A percentile compares a stretch with the other conserved stretches of the same genome.
Evolutionary conservation across 2,113 vertebrate genomes (phyloP).

Genomic region (Corapipo altera): DNA sequence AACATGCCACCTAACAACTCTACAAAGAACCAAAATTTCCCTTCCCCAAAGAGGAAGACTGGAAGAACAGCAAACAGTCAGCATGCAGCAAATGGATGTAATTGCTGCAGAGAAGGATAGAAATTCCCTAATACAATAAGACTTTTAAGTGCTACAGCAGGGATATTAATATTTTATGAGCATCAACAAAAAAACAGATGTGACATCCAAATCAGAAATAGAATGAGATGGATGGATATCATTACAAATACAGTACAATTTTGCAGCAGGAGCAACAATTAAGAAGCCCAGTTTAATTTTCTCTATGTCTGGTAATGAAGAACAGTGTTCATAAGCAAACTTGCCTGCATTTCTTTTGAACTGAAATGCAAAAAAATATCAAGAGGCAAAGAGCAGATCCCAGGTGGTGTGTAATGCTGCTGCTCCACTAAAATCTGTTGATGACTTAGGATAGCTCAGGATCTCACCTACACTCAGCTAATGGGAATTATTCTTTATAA

Average conservation of each 20-base stretch:
- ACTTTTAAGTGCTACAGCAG: conserved; percentile 40
- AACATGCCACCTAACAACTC: neutral
- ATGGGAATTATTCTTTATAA: neutral
- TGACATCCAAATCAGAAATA: conserved; percentile 26
- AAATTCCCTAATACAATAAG: conserved; percentile 41
- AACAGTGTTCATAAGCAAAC: neutral
- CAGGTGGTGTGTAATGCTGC: neutral
- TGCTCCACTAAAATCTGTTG: neutral
- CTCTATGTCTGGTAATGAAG: neutral
- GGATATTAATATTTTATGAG: conserved; percentile 61
- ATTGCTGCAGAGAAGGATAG: conserved; percentile 44
- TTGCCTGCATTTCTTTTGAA: neutral
- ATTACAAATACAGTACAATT: neutral
- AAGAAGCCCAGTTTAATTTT: conserved; percentile 15
- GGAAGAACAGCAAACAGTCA: neutral
- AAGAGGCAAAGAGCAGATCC: conserved; percentile 4
- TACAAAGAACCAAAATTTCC: neutral
- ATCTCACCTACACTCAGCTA: neutral
- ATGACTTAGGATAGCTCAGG: neutral
- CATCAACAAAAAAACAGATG: neutral
- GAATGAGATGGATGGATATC: neutral
- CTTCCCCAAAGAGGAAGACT: neutral
- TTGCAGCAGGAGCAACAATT: neutral
- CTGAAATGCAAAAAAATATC: neutral
- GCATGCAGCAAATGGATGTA: neutral